A percentile compares a stretch with the other conserved stretches of the same genome.
These are phyloP conservation scores for Rhopalosiphum padi DNA, from an alignment of 1,140 invertebrate genomes.

Conservation along the genomic window DNA sequence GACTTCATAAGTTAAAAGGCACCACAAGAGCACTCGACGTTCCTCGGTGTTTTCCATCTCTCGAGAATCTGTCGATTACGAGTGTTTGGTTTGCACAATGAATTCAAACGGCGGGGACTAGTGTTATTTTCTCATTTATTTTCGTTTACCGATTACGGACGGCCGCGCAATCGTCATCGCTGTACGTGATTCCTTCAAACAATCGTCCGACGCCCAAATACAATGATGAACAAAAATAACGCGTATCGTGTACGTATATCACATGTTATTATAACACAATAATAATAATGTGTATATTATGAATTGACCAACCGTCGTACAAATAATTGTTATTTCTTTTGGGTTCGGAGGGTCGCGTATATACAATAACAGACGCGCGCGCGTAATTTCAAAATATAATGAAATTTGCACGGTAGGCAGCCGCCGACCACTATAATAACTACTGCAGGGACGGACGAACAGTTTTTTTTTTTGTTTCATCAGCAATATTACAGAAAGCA, in stretches of 20 bases:
- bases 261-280: not conserved
- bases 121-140: slow-evolving; percentile 2
- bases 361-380: not conserved
- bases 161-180: not conserved
- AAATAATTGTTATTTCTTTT: slow-evolving; percentile 11
- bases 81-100: not conserved
- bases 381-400: not conserved
- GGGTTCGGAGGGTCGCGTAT: not conserved
- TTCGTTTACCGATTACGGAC: not conserved
- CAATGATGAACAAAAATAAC: not conserved
- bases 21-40: not conserved
- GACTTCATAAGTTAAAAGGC: not conserved
- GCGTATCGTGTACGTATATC: not conserved
- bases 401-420: not conserved
- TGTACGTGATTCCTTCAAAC: not conserved
- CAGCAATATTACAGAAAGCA: not conserved
- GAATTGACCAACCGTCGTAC: not conserved
- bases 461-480: not conserved
- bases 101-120: not conserved
- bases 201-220: not conserved
- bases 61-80: not conserved
- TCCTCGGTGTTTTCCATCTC: not conserved
- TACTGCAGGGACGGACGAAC: no score
- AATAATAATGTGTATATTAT: slow-evolving; percentile 10
- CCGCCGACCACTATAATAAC: not conserved